Percentiles rank a stretch among this genome's conserved stretches.
phyloP scores from a whole-genome alignment of 2,113 vertebrate species.

The Laterallus jamaicensis region DNA sequence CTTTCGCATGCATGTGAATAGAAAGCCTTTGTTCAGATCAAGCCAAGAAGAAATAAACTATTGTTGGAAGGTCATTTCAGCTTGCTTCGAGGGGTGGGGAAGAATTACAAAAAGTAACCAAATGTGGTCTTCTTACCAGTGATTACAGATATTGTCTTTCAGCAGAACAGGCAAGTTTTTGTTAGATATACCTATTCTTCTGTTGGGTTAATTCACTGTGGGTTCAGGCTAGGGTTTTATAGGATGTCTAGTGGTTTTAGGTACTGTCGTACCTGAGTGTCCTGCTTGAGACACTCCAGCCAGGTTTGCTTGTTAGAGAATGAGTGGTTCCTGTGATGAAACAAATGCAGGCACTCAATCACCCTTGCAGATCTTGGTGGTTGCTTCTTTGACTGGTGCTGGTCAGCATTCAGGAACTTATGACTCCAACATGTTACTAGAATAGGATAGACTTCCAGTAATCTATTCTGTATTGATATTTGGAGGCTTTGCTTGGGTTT shows the following conservation, averaged over 20 bases:
- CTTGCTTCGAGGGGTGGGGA: slow-evolving; percentile 1
- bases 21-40: slow-evolving; percentile 52
- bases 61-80: slow-evolving; percentile 49
- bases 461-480: background rate
- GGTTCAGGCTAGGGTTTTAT: background rate
- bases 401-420: background rate
- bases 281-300: background rate
- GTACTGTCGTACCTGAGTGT: background rate
- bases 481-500: background rate
- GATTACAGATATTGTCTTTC: slow-evolving; percentile 32
- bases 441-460: background rate
- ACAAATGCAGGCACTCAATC: background rate
- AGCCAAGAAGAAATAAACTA: slow-evolving; percentile 55
- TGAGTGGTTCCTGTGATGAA: background rate
- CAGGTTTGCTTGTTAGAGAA: background rate
- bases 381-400: background rate
- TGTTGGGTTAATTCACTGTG: background rate
- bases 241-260: background rate
- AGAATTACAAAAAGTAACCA: slow-evolving; percentile 40
- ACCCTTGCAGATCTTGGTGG: background rate
- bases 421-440: background rate
- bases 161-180: slow-evolving; percentile 18
- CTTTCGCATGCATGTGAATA: slow-evolving; percentile 39
- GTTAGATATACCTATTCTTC: background rate
- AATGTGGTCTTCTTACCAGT: background rate